Evolutionary conservation across 2,797 vertebrate genomes (phyloP).

Genomic region (Furcifer pardalis): DNA sequence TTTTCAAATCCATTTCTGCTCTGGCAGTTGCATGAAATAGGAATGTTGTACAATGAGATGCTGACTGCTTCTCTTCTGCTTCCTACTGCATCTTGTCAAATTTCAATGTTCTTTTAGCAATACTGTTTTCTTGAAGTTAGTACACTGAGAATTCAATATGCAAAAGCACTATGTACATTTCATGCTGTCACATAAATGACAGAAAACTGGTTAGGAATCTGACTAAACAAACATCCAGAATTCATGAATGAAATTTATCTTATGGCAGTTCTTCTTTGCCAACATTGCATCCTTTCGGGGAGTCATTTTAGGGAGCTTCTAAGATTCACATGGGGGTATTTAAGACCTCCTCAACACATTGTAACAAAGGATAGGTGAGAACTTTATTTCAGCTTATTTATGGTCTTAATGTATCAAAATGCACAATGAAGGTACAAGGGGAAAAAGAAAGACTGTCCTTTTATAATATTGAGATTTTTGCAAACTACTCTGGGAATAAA

Average conservation of each 20-base stretch:
- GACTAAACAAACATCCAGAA: background rate
- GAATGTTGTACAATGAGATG: conserved; percentile 15
- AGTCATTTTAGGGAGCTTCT: no score
- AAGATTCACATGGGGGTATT: no score
- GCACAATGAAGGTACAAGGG: background rate
- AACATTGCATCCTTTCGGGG: no score
- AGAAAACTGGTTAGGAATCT: background rate
- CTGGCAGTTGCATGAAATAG: conserved; percentile 8
- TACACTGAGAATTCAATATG: background rate
- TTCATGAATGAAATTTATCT: no score
- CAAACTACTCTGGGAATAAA: background rate
- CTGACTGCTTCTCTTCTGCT: background rate
- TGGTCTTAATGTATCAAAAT: background rate
- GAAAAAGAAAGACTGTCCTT: background rate
- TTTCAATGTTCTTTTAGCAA: background rate
- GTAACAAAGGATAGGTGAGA: background rate
- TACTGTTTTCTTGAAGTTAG: background rate
- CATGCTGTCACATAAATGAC: background rate
- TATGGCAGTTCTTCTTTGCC: no score
- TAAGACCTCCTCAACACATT: background rate
- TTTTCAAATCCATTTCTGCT: conserved; percentile 49
- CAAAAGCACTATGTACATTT: conserved; percentile 11
- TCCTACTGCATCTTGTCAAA: background rate
- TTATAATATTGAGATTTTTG: background rate
- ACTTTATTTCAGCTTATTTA: background rate